Evolutionary conservation across 2,797 vertebrate species (phyloP), one percentile per base, ranked within the genome.

Genomic region (Phataginus tricuspis): DNA sequence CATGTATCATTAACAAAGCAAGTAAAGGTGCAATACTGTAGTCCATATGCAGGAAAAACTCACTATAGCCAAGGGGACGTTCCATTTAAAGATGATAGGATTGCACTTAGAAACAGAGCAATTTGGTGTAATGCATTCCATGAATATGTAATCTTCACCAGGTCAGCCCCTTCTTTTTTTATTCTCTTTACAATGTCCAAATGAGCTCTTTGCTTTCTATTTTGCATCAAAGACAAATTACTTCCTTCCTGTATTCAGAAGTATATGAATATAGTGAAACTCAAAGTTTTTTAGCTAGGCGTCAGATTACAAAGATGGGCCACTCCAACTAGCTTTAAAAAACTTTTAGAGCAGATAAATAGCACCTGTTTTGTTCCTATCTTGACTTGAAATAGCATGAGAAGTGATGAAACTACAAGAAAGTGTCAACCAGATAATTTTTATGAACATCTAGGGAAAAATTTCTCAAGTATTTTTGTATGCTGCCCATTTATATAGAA

Each of bases 121-220:
- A 96, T 96, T 97, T 96, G 88, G 29, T 94, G 59, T 97, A 98
- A 97, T 96, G 89, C 97, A 97, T 97, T 98, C 95, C 92, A 96
- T 97, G 94, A 96, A 97, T 97, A 94, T 0, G 4, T 97, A 97
- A 97, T 98, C 97, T 94, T 94, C 88, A 94, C 74, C 86, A 91
- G 96, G 95, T 97, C 96, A 97, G 84, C 59, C 87, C 83, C 84
- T 77, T 93, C 14, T 53, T 96, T 96, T 95, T 84, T 82, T 29
- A 75, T 93, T 92, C 72, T 91, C 66, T 96, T 42, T 80, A 79
- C 21, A 90, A 85, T 96, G 42, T 77, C 83, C 90, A 97, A 90
- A 97, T 97, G 95, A 97, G 77, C 72, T 93, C 95, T 94, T 96
- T 90, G 69, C 83, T 91, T 94, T 96, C 86, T 94, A 49, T 74